Conservation (phyloP, 2,888 invertebrate genomes). For the Coenonympha arcania region DNA sequence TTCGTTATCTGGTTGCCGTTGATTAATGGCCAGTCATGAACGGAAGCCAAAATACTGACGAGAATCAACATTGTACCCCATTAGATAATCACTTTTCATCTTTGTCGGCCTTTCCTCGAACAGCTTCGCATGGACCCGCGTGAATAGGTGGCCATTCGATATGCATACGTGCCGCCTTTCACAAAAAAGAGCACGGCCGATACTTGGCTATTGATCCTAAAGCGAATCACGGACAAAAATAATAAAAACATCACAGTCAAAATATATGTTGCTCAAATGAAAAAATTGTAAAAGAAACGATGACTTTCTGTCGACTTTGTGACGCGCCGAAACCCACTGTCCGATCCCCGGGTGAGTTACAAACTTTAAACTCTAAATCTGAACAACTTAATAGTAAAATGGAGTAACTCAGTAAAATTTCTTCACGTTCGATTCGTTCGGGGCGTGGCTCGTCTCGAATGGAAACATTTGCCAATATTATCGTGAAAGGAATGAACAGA, state of each 20-base stretch:
- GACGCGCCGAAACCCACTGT: slow-evolving; percentile 50
- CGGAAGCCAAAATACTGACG: slow-evolving; percentile 68
- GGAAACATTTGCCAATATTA: slow-evolving; percentile 75
- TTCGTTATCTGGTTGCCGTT: slow-evolving; percentile 43
- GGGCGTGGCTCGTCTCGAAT: slow-evolving; percentile 71
- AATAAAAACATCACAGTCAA: slow-evolving; percentile 75
- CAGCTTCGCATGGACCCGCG: slow-evolving; percentile 31
- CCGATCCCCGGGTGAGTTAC: slow-evolving; percentile 28
- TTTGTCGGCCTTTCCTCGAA: slow-evolving; percentile 66
- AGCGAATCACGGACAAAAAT: slow-evolving; percentile 69
- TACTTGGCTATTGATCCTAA: slow-evolving; percentile 53
- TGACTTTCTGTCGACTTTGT: slow-evolving; percentile 67
- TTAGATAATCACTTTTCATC: slow-evolving; percentile 61
- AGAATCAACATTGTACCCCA: slow-evolving; percentile 61
- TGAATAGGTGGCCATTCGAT: slow-evolving; percentile 48
- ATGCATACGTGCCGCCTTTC: slow-evolving; percentile 54
- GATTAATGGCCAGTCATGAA: slow-evolving; percentile 58
- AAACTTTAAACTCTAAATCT: slow-evolving; percentile 29
- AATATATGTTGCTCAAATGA: slow-evolving; percentile 65
- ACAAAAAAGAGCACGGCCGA: slow-evolving; percentile 49
- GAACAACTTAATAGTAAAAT: slow-evolving; percentile 22
- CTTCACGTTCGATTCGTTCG: slow-evolving; percentile 46
- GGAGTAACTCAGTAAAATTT: slow-evolving; percentile 27
- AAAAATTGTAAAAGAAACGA: slow-evolving; percentile 62
- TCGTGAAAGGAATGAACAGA: slow-evolving; percentile 72